Evolutionary conservation across 2,113 vertebrate genomes (phyloP).

Genomic region (Hyaena hyaena): DNA sequence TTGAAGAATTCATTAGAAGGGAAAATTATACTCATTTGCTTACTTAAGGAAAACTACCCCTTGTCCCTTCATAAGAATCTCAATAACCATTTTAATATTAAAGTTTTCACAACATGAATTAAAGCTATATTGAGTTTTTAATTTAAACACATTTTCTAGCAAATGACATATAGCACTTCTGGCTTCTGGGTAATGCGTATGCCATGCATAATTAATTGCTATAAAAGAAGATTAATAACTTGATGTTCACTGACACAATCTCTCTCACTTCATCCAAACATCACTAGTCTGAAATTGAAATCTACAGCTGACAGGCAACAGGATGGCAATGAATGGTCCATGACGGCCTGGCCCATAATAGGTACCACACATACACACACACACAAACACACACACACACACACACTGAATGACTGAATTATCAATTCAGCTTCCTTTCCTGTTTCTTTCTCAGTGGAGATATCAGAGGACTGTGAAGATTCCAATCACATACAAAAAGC

Average conservation of each 20-base stretch:
- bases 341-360: not conserved
- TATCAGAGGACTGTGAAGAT: not conserved
- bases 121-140: constrained; percentile 23
- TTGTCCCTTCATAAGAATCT: not conserved
- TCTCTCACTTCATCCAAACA: not conserved
- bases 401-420: not conserved
- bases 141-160: constrained; percentile 10
- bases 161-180: not conserved
- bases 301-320: not conserved
- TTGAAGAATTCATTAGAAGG: constrained; percentile 12
- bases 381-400: not conserved
- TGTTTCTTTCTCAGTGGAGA: not conserved
- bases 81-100: not conserved
- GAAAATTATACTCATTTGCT: constrained; percentile 3
- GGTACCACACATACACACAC: not conserved
- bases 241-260: not conserved
- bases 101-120: constrained; percentile 3
- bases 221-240: constrained; percentile 51
- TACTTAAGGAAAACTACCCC: not conserved
- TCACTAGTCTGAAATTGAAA: not conserved
- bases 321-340: not conserved
- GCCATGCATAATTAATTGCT: not conserved
- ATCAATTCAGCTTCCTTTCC: not conserved
- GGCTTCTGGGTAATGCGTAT: constrained; percentile 32
- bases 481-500: not conserved